Evolutionary conservation across 1,140 invertebrate species (phyloP), one percentile per base, ranked within the genome.

Genomic region (Chymomyza costata): DNA sequence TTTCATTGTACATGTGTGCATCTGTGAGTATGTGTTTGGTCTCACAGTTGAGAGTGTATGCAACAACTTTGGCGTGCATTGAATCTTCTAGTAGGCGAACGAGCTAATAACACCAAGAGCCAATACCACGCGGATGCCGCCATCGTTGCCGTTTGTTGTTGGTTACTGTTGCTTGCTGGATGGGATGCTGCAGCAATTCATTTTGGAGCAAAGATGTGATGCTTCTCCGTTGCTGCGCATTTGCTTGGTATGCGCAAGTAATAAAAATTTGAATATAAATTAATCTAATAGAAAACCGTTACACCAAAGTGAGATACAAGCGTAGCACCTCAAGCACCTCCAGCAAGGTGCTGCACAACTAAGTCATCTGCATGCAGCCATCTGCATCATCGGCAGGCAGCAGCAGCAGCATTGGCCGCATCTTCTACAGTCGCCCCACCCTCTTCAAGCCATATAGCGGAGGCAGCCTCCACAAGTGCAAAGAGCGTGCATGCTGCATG

Each of bases 261-360:
- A 83, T 83, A 84, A 84, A 83, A 84, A 84, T 84, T 84, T 84
- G 82, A 84, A 84, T 84, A 84, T 78, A 84, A 84, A 84, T 84
- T 84, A 84, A 82, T 83, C 82, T 82, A 82, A 78, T 80, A 68
- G 68, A 81, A 53, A 82, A 84, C 82, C 82, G 82, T 83, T 84
- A 83, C 49, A 45, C 57, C 64, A 54, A 66, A 64, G 74, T 56
- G 61, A 52, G 64, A 51, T 58, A 54, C 58, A 65, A 58, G 59
- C 60, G 60, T 41, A 56, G 59, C 51, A 35, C 41, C 48, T 34
- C 51, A 47, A 40, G 43, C 61, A 54, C 50, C 69, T 67, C 66
- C 39, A 76, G 70, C 73, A 80, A 78, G 73, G 73, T 78, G 73
- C 66, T 59, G 48, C 53, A 56, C 73, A 80, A 73, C 73, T 80